Conservation (phyloP, 2,113 vertebrate species). For the Sinocyclocheilus anophthalmus region DNA sequence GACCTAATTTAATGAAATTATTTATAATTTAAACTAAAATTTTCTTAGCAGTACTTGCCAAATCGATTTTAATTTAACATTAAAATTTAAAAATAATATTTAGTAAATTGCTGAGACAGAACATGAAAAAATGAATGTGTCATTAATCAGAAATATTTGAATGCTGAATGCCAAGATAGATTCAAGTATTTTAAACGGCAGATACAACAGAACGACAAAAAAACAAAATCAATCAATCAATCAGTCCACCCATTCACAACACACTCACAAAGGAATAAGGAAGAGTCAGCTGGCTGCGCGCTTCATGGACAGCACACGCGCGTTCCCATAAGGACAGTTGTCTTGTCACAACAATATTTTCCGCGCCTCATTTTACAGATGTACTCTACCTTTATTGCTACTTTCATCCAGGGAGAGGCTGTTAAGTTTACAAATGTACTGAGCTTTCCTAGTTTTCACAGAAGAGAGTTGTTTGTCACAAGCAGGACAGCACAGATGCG, state of each 20-base stretch:
- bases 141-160: background rate
- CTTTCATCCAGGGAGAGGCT: constrained; percentile 7
- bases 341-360: background rate
- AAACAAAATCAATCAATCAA: no score
- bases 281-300: background rate
- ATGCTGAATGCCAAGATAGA: background rate
- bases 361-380: background rate
- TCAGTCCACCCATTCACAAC: background rate
- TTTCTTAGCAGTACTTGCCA: background rate
- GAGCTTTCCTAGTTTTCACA: background rate
- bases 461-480: background rate
- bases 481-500: background rate
- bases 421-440: background rate
- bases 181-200: background rate
- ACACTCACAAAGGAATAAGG: background rate
- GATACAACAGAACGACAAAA: background rate
- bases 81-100: background rate
- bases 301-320: no score
- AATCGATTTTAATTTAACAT: background rate
- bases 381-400: constrained; percentile 17
- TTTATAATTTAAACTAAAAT: background rate
- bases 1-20: no score
- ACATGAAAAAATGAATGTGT: no score
- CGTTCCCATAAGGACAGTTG: background rate
- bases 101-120: background rate